Base-by-base conservation (phyloP, 2,113 vertebrate species). In the Larimichthys polyactis region DNA sequence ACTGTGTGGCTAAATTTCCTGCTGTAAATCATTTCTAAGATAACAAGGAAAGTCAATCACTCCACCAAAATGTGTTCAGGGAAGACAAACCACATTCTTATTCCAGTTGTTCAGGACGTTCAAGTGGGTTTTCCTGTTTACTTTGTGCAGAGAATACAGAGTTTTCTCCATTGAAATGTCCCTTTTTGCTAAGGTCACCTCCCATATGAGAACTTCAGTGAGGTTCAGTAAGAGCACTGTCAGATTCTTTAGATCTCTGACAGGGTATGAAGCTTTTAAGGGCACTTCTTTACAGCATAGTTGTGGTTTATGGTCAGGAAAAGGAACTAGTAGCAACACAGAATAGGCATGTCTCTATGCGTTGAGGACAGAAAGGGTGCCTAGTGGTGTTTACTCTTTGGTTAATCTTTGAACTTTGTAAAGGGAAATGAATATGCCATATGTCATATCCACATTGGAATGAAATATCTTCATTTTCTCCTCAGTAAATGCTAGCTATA, bases 221-320 rank as follows among this genome's bases (percentile, higher is more conserved):
- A 70, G 36, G 48, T 46, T 66, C 55, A 32, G 20, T 14, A 12
- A 29, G 63, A 63, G 6, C 11, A 11, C 4, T 11, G 29, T 54
- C n/a, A 20, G n/a, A 22, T 51, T 68, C 60, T 65, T 64, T 36
- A 71, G 43, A 29, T 66, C n/a, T 29, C 43, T 29, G 36, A 57
- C 64, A 51, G 71, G 49, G 32, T 75, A 68, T 71, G 29, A 44
- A 68, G 66, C 44, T 71, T 86, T 81, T 63, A 66, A 60, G 36
- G 22, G 32, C 32, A 44, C 74, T 71, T 67, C 54, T 79, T 72
- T 27, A 74, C 78, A 67, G 64, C 54, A 68, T 36, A 40, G 44
- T 73, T 81, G 75, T 69, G 73, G 44, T 73, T 71, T 82, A 46
- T 66, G 40, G 72, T 59, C 66, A 27, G 43, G 32, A 62, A 85